Evolutionary conservation across 2,113 vertebrate species (phyloP), one percentile per base, ranked within the genome.

Genomic region (Potamarius usumacintae): DNA sequence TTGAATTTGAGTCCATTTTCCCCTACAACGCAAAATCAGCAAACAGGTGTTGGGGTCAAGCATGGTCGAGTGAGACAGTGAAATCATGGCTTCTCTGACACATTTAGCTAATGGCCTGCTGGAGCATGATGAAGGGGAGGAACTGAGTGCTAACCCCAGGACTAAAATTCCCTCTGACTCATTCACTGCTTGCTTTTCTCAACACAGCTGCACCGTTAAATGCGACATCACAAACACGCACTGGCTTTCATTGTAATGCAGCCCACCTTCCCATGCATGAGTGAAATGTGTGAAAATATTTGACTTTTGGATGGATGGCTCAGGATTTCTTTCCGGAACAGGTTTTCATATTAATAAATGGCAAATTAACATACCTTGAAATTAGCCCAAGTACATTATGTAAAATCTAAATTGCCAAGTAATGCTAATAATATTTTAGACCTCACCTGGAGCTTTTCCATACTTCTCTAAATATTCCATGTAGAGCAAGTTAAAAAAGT

Each of bases 81-180:
- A 82, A 87, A 83, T 71, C 67, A 30, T 72, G 42, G 86, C 86
- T 22, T 60, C 60, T 55, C 34, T 87, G 80, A 74, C 79, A 87
- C 50, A 63, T 87, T 87, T 76, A 34, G 77, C 77, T 85, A 85
- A 85, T 88, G 77, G 20, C 63, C 81, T 81, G 79, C 53, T 82
- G 67, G 27, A 74, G 83, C 76, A 72, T 85, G 87, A 88, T 81
- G 76, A 25, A 85, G 83, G 48, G 58, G 48, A 65, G 77, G 83
- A 67, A 60, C 65, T 25, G 78, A 82, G 77, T 30, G 2, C 57
- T 82, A 63, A 85, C 77, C 77, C 55, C 86, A 76, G 80, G 81
- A 77, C 53, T 74, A 74, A 52, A 87, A 83, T 87, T 87, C 71
- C 81, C 86, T 76, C 25, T 87, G 86, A 83, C 79, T 83, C 79